These are phyloP conservation scores for Callinectes sapidus DNA, from an alignment of 2,888 invertebrate species.

Conservation along the genomic window DNA sequence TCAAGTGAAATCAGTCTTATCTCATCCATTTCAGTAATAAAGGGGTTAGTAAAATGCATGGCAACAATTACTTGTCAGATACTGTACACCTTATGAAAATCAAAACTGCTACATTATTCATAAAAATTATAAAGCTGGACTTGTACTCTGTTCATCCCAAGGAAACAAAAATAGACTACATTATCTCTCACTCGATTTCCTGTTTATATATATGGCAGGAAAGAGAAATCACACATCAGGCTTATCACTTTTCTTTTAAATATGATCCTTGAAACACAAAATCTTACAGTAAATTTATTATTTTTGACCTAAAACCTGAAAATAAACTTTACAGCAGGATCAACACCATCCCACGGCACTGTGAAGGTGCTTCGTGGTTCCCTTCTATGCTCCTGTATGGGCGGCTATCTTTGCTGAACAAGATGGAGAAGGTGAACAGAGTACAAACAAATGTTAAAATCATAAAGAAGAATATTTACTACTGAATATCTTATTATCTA, in stretches of 20 bases:
- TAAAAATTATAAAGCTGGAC: neutral
- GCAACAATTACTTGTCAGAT: no score
- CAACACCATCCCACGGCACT: neutral
- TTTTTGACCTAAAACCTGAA: neutral
- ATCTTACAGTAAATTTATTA: neutral
- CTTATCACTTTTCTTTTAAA: neutral
- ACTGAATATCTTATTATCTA: neutral
- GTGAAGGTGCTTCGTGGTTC: neutral
- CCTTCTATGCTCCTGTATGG: neutral
- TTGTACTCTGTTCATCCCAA: neutral
- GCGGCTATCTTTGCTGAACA: neutral
- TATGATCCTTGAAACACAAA: neutral
- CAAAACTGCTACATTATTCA: neutral
- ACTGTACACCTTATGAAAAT: neutral
- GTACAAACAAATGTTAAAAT: neutral
- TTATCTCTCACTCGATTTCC: neutral
- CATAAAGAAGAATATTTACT: neutral
- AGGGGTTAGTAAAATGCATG: no score
- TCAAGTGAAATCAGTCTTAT: no score
- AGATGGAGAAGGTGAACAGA: neutral
- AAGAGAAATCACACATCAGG: neutral
- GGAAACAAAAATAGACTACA: neutral
- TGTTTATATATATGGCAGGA: neutral
- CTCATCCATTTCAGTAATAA: no score
- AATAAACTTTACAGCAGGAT: neutral